These are phyloP conservation scores for Perodicticus potto DNA, from an alignment of 2,797 vertebrate species.

Conservation along the genomic window DNA sequence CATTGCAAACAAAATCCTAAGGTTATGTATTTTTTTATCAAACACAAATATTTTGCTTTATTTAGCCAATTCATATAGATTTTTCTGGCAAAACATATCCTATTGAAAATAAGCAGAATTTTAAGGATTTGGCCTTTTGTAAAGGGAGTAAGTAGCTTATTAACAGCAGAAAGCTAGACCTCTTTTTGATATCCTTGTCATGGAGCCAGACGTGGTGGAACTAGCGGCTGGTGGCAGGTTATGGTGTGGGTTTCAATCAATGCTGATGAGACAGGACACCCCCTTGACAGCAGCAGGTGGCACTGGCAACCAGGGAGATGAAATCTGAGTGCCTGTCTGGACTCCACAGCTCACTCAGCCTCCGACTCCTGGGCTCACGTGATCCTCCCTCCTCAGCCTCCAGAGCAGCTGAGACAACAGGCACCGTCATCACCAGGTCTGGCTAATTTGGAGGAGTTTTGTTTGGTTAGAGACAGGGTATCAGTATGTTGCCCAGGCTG, in stretches of 20 bases:
- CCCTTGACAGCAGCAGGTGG: neutral
- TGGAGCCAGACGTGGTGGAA: neutral
- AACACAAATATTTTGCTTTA: conserved; percentile 81
- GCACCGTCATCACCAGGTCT: too few relatives aligned
- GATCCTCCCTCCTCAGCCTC: neutral
- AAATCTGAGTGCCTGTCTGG: neutral
- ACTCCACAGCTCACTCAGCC: neutral
- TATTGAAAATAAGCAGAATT: conserved; percentile 66
- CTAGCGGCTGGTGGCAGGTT: neutral
- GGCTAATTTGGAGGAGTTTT: neutral
- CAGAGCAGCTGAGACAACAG: neutral
- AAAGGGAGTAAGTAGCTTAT: neutral
- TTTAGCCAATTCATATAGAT: conserved; percentile 61
- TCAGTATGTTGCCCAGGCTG: neutral
- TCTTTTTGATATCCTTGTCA: neutral
- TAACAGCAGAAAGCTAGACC: neutral
- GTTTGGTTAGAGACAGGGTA: neutral
- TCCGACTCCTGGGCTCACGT: neutral
- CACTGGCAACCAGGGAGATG: neutral
- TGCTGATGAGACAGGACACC: neutral
- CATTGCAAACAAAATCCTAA: conserved; percentile 35
- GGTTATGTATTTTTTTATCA: conserved; percentile 66
- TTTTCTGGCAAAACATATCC: conserved; percentile 68
- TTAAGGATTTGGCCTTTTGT: conserved; percentile 40
- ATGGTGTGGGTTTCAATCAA: neutral